Conservation (phyloP, 2,113 vertebrate species). For the Prinia subflava region DNA sequence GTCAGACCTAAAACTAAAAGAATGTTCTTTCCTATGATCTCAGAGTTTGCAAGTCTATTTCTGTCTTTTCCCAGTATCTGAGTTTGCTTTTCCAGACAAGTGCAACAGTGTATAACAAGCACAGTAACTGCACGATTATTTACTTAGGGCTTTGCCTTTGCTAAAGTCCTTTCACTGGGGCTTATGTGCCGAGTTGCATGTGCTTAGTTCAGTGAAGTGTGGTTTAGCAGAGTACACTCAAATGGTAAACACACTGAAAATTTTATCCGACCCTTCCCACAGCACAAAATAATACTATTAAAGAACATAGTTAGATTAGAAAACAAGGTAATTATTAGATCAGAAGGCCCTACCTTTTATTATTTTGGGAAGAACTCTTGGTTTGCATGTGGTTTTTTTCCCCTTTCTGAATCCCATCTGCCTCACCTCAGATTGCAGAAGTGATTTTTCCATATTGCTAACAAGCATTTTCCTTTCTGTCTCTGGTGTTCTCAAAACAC, state of each 20-base stretch:
- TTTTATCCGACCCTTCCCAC: background rate
- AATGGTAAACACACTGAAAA: background rate
- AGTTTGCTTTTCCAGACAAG: background rate
- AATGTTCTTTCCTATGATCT: background rate
- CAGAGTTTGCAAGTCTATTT: background rate
- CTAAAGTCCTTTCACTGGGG: background rate
- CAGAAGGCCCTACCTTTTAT: background rate
- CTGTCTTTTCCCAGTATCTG: background rate
- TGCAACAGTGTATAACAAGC: background rate
- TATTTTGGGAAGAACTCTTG: background rate
- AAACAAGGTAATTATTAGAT: background rate
- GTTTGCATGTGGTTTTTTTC: background rate
- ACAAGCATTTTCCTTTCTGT: background rate
- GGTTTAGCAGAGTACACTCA: background rate
- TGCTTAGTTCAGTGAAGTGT: background rate
- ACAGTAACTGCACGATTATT: background rate
- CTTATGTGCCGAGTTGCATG: background rate
- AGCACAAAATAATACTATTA: background rate
- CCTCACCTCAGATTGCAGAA: background rate
- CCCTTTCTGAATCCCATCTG: background rate
- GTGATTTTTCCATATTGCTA: background rate
- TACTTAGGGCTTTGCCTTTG: constrained; percentile 35
- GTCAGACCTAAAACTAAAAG: background rate
- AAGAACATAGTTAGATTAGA: background rate
- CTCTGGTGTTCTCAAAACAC: background rate